A percentile compares a stretch with the other conserved stretches of the same genome.
Conservation (phyloP, 2,113 vertebrate genomes). For the Hemiprocne comata region DNA sequence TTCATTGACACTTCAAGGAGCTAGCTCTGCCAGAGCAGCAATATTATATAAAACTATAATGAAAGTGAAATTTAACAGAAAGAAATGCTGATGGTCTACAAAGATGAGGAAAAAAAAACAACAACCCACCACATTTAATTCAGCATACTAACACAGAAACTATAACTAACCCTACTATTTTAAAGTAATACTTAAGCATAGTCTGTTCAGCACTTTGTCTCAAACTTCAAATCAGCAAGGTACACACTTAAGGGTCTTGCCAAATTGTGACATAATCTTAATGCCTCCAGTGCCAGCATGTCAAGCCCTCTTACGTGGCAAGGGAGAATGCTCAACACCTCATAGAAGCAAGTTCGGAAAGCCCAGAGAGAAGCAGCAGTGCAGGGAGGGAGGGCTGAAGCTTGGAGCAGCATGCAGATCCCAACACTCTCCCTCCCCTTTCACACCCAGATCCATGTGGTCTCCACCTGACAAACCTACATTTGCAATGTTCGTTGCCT, state of each 20-base stretch:
- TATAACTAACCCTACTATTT: not conserved
- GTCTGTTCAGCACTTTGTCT: not conserved
- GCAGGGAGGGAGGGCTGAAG: not conserved
- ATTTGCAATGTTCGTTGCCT: not conserved
- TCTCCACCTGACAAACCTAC: conserved; percentile 36
- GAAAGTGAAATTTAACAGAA: not conserved
- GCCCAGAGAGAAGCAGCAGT: not conserved
- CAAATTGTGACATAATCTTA: conserved; percentile 15
- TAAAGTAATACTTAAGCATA: not conserved
- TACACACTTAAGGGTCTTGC: not conserved
- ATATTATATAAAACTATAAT: not conserved
- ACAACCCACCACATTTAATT: not conserved
- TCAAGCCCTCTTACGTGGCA: not conserved
- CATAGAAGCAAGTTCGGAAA: not conserved
- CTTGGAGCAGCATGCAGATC: not conserved
- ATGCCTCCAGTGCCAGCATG: not conserved
- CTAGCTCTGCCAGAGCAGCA: not conserved
- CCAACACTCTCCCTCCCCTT: not conserved
- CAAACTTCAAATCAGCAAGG: not conserved
- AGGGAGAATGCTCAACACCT: not conserved
- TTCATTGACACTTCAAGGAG: not conserved
- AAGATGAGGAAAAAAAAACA: not conserved
- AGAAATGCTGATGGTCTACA: conserved; percentile 19
- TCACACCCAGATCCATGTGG: conserved; percentile 33
- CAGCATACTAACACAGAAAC: not conserved